Evolutionary conservation across 2,113 vertebrate species (phyloP), one percentile per base, ranked within the genome.

Genomic region (Spea multiplicata): DNA sequence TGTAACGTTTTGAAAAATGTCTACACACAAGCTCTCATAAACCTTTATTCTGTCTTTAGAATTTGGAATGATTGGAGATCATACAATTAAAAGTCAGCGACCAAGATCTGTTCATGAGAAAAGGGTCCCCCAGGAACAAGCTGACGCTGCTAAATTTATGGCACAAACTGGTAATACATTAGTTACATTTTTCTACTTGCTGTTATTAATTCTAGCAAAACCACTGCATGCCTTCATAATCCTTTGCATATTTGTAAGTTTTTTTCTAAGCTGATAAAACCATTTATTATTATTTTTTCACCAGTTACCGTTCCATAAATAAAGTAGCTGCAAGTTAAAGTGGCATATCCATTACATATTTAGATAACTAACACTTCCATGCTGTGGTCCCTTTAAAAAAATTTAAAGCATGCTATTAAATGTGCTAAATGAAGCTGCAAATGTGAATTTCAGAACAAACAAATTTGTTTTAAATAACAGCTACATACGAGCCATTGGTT

Each of bases 31-130:
- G 96, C 94, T 97, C 97, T 98, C 94, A 98, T 97, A 92, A 96
- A 97, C 95, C 97, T 99, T 95, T 99, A 99, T 98, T 99, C 94
- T 99, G 95, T 99, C 97, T 96, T 96, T 97, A 99, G 97, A 99
- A 97, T 99, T 97, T 99, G 97, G 97, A 98, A 97, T 99, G 97
- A 99, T 99, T 94, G 97, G 96, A 96, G 96, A 99, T 95, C 96
- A 97, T 96, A 99, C 97, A 93, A 96, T 99, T 96, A 99, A 99
- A 99, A 99, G 97, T 97, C 97, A 99, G 96, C 97, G 97, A 93
- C 97, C 97, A 94, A 96, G 97, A 97, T 99, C 97, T 97, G 97
- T 99, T 97, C 97, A 97, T 98, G 97, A 99, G 91, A 97, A 97
- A 99, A 98, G 96, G 95, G 95, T 96, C 94, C 97, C 93, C 95